Evolutionary conservation across 2,888 invertebrate species (phyloP), one percentile per base, ranked within the genome.

Genomic region (Epistrophe eligans): DNA sequence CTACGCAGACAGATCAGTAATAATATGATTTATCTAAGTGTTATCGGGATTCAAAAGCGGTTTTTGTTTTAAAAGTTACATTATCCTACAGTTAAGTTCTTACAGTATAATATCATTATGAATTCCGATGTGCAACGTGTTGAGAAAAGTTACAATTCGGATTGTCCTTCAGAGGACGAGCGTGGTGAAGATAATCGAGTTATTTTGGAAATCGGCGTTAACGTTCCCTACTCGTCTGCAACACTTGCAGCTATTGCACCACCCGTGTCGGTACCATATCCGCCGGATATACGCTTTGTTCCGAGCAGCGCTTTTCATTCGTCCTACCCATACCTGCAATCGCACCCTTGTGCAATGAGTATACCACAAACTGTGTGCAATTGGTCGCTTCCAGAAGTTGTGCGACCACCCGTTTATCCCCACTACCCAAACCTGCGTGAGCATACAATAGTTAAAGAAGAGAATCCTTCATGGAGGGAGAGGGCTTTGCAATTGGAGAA

Each of bases 401-500:
- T 91, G 43, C 91, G 92, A 28, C 90, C 92, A 9, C 90, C 91
- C 11, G 5, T 80, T 32, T 80, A 64, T n/a, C 60, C 79, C 11
- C 71, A 76, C 17, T 83, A 85, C 28, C n/a, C 81, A 10, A 83
- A 77, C 11, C 57, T 79, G 32, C 88, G 88, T 4, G 92, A 92
- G 67, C 89, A 91, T 70, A 80, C 89, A 1, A 92, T 92, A 15
- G 89, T 89, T 32, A 91, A 91, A 85, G 91, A 91, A 71, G 89
- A 90, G 45, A 92, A 92, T 90, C 91, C 91, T 91, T 93, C 93
- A 48, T 95, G 95, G 95, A 94, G 94, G 89, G 94, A 95, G 88
- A 93, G 94, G 62, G 95, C 95, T 1, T 89, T 95, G 89, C 95
- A 95, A 91, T 93, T 95, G 82, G 95, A 95, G 91, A 94, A 94